A percentile compares a stretch with the other conserved stretches of the same genome.
phyloP scores from a whole-genome alignment of 2,797 vertebrate genomes.

The Cetoscarus ocellatus region DNA sequence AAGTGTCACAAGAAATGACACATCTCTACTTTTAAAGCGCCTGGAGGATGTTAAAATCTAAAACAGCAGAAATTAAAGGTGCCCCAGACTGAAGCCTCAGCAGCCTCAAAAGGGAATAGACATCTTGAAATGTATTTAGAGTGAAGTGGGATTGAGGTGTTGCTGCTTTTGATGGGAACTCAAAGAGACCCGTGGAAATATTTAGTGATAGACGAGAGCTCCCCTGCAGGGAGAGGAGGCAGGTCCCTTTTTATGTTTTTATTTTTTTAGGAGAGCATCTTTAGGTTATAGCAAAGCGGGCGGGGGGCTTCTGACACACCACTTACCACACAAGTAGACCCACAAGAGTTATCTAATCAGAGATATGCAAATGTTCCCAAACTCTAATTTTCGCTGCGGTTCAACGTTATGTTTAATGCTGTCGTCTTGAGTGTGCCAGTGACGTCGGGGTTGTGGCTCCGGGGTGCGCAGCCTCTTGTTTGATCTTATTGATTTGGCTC shows the following conservation, averaged over 20 bases:
- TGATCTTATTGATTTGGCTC: slow-evolving; percentile 61
- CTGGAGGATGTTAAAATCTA: background rate
- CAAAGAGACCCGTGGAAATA: slow-evolving; percentile 28
- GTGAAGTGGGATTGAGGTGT: slow-evolving; percentile 42
- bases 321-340: slow-evolving; percentile 66
- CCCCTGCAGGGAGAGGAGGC: slow-evolving; percentile 20
- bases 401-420: slow-evolving; percentile 37
- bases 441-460: slow-evolving; percentile 46
- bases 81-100: slow-evolving; percentile 9
- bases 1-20: slow-evolving; percentile 20
- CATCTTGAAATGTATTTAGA: slow-evolving; percentile 30
- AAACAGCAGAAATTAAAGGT: slow-evolving; percentile 34
- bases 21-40: slow-evolving; percentile 5
- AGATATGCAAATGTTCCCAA: slow-evolving; percentile 60
- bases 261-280: slow-evolving; percentile 28
- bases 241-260: slow-evolving; percentile 3
- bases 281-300: slow-evolving; percentile 51
- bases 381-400: slow-evolving; percentile 45
- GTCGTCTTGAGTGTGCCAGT: slow-evolving; percentile 33
- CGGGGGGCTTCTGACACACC: slow-evolving; percentile 45
- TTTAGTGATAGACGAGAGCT: slow-evolving; percentile 20
- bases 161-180: slow-evolving; percentile 39
- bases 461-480: slow-evolving; percentile 26
- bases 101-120: slow-evolving; percentile 12
- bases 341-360: slow-evolving; percentile 59